These are phyloP conservation scores for Rhincodon typus DNA, from an alignment of 2,797 vertebrate species.

Conservation along the genomic window DNA sequence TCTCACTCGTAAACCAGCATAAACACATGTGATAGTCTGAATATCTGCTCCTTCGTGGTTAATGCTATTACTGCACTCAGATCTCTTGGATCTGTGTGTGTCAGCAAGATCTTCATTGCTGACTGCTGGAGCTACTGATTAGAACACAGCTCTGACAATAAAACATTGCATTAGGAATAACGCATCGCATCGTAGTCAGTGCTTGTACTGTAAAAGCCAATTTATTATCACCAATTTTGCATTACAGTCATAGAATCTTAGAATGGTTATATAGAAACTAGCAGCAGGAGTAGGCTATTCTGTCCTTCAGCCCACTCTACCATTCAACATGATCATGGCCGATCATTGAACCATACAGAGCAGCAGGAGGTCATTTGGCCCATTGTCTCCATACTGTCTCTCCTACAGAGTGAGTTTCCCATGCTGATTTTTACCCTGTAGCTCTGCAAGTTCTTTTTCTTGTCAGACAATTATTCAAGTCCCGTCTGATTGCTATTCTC, in stretches of 20 bases:
- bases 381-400: too few species aligned
- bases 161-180: neutral
- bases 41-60: neutral
- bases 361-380: too few species aligned
- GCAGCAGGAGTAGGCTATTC: too few species aligned
- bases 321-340: too few species aligned
- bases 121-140: neutral
- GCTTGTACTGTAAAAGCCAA: neutral
- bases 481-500: too few species aligned
- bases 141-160: neutral
- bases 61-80: neutral
- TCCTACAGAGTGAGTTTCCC: neutral
- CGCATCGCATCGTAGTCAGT: neutral
- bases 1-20: neutral
- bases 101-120: neutral
- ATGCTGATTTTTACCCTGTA: neutral
- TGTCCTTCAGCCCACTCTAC: too few species aligned
- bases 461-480: neutral
- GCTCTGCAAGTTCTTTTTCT: neutral
- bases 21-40: neutral
- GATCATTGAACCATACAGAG: too few species aligned
- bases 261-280: neutral
- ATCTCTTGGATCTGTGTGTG: neutral
- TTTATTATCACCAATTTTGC: neutral
- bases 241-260: neutral